Evolutionary conservation across 2,888 invertebrate genomes (phyloP), one percentile per base, ranked within the genome.

Genomic region (Mactromeris polynyma): DNA sequence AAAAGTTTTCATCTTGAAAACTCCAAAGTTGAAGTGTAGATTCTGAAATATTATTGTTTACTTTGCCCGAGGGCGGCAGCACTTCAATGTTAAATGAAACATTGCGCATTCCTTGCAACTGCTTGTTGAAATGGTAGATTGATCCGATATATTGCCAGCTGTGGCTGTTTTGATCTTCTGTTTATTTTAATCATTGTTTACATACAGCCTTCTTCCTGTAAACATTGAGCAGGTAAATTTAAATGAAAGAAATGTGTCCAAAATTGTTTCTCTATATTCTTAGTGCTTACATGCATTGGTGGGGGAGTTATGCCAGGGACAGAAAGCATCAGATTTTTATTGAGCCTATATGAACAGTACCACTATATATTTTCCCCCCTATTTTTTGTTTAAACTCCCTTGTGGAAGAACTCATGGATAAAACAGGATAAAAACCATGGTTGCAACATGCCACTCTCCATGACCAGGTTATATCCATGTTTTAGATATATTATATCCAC

Each of bases 21-120:
- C 31, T 73, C 36, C 33, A 73, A 73, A 73, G 73, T 73, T 73
- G 31, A 73, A 73, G 73, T 33, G 73, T 73, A 73, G 36, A 73
- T 73, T 73, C 73, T 36, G 31, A 73, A 73, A 73, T 73, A 73
- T 73, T 73, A 73, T 73, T 73, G 73, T 73, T 73, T 73, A 73
- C 36, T 36, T 73, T 33, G 73, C 73, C 73, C 3, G 73, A 73
- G 73, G 73, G 73, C 33, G 31, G 36, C 36, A 73, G 26, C 73
- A 33, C 73, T 73, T 73, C 19, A 73, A 73, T 33, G 33, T 36
- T 73, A 33, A 73, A 73, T 73, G 73, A 73, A 73, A 73, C 73
- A 33, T 33, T 73, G 58, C 58, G 26, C 58, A 64, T 64, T 64
- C 58, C 26, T 26, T 26, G 58, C 9, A 64, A 64, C 58, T 64